Conservation (phyloP, 2,113 vertebrate species). For the Picathartes gymnocephalus region DNA sequence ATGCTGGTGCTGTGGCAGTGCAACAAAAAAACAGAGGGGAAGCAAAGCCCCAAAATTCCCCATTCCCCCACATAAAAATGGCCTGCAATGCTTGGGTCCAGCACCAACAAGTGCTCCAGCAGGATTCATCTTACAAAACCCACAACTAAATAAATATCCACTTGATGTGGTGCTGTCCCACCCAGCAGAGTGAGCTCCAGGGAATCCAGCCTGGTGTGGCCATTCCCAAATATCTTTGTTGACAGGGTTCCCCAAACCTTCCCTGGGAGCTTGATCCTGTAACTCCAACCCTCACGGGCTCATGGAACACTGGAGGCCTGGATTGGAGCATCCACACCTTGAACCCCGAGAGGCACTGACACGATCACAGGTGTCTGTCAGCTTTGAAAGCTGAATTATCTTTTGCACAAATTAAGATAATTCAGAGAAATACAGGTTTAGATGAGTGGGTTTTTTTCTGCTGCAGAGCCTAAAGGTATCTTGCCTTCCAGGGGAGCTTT, state of each 20-base stretch:
- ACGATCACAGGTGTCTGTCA: not conserved
- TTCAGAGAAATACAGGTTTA: not conserved
- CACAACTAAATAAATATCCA: not conserved
- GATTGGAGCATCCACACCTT: not conserved
- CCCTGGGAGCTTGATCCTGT: not conserved
- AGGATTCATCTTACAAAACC: not conserved
- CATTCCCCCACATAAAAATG: accelerated
- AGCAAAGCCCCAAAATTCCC: not conserved
- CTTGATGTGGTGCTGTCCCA: not conserved
- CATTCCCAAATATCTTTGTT: not conserved
- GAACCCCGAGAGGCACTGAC: not conserved
- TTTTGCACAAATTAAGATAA: not conserved
- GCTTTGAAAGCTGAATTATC: not conserved
- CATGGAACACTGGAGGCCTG: accelerated
- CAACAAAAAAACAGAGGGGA: not conserved
- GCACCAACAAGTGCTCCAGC: not conserved
- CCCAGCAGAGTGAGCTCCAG: not conserved
- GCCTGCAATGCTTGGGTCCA: not conserved
- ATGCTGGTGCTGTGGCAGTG: accelerated
- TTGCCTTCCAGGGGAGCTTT: not conserved
- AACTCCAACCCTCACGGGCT: accelerated
- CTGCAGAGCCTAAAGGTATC: not conserved
- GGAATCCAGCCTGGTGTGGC: not conserved
- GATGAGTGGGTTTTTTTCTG: not conserved
- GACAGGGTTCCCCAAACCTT: not conserved